phyloP scores from a whole-genome alignment of 2,888 invertebrate genomes.

The Drosophila rellima region DNA sequence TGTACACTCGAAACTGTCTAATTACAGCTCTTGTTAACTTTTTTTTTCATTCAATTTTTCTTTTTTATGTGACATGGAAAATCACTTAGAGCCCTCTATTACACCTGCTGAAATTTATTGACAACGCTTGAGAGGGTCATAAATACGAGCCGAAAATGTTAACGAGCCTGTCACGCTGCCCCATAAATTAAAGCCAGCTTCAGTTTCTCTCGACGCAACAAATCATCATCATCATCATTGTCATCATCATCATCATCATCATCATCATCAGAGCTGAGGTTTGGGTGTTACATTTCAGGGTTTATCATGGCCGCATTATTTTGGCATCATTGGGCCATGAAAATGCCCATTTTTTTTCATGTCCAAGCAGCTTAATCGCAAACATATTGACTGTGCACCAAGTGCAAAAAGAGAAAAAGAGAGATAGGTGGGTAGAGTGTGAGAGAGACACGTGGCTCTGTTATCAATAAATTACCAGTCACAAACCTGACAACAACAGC shows the following conservation, averaged over 20 bases:
- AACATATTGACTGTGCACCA: slow-evolving; percentile 65
- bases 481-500: slow-evolving; percentile 22
- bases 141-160: slow-evolving; percentile 52
- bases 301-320: slow-evolving; percentile 57
- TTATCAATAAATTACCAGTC: slow-evolving; percentile 76
- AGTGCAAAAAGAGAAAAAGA: slow-evolving; percentile 1
- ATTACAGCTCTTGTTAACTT: slow-evolving; percentile 16
- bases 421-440: slow-evolving; percentile 1
- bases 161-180: slow-evolving; percentile 50
- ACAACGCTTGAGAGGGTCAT: slow-evolving; percentile 46
- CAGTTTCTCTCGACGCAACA: slow-evolving; percentile 39
- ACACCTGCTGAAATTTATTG: slow-evolving; percentile 61
- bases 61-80: slow-evolving; percentile 52
- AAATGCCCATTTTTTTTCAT: slow-evolving; percentile 53
- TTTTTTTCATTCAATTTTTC: background rate
- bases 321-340: slow-evolving; percentile 71
- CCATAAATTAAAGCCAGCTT: slow-evolving; percentile 63
- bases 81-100: slow-evolving; percentile 60
- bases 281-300: slow-evolving; percentile 25
- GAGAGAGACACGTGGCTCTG: slow-evolving; percentile 43
- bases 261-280: slow-evolving; percentile 14
- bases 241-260: slow-evolving; percentile 27
- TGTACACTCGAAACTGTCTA: background rate
- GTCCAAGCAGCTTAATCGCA: slow-evolving; percentile 59
- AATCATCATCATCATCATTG: slow-evolving; percentile 53